These are phyloP conservation scores for Helicoverpa zea DNA, from an alignment of 1,140 invertebrate species.

Conservation along the genomic window DNA sequence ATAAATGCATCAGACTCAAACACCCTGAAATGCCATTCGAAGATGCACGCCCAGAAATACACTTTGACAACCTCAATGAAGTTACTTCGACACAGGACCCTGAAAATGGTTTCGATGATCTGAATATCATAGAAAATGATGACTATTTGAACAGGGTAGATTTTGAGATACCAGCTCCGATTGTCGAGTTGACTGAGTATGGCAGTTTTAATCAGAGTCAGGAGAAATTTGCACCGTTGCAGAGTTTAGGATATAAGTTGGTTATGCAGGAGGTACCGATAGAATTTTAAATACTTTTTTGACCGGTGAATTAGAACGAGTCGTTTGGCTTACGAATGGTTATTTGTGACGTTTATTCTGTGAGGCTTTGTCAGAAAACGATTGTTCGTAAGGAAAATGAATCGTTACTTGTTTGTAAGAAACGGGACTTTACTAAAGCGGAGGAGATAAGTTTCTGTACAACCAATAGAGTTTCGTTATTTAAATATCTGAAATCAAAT, in stretches of 20 bases:
- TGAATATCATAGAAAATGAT: slow-evolving; percentile 60
- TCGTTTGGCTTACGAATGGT: too few relatives aligned
- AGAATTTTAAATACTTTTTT: slow-evolving; percentile 65
- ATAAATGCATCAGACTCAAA: slow-evolving; percentile 71
- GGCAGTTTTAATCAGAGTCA: slow-evolving; percentile 32
- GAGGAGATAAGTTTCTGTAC: too few relatives aligned
- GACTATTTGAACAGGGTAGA: slow-evolving; percentile 69
- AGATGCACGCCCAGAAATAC: slow-evolving; percentile 70
- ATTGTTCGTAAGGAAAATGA: too few relatives aligned
- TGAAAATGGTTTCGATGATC: slow-evolving; percentile 61
- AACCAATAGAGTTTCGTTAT: too few relatives aligned
- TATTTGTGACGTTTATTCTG: too few relatives aligned
- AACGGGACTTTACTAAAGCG: too few relatives aligned
- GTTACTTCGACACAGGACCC: neutral
- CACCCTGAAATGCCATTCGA: slow-evolving; percentile 71
- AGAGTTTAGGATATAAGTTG: slow-evolving; percentile 63
- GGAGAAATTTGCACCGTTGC: slow-evolving; percentile 48
- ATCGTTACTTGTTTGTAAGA: too few relatives aligned
- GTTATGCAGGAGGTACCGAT: slow-evolving; percentile 78
- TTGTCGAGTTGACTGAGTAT: slow-evolving; percentile 69
- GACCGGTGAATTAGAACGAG: too few relatives aligned
- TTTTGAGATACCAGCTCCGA: slow-evolving; percentile 74
- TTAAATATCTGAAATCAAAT: too few relatives aligned
- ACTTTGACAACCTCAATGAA: slow-evolving; percentile 64
- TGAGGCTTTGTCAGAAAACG: too few relatives aligned